Evolutionary conservation across 2,888 invertebrate species (phyloP), one percentile per base, ranked within the genome.

Genomic region (Cryptocephalus moraei): DNA sequence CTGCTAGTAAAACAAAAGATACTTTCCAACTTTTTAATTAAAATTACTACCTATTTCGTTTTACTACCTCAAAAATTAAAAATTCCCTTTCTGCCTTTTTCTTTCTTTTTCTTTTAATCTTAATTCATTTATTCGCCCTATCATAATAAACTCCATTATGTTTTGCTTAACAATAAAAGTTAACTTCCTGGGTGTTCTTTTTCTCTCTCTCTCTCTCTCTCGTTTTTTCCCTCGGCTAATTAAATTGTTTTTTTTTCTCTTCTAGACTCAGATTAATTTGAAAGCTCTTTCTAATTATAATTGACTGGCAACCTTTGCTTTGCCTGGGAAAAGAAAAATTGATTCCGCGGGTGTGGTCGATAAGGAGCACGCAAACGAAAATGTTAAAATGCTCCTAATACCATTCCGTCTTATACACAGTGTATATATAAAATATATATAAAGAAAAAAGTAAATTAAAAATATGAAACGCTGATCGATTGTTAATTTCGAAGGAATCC

Each of bases 21-120:
- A 69, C 68, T 68, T 69, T 64, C 65, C 65, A 66, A 67, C 66
- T 68, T 69, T 69, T 68, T 69, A 69, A 69, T 69, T 69, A 69
- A 68, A 68, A 68, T 68, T 67, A 68, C 67, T 66, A 66, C 65
- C 67, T 66, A 68, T 67, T 68, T 65, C 65, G 64, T 66, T 67
- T 67, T 65, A 68, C 60, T 67, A 63, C 66, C 65, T 65, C 61
- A 66, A 66, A 66, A 67, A 67, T 66, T 67, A 65, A 66, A 65
- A 65, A 65, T 64, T 64, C 64, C 51, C 59, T 59, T 62, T 55
- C 55, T 56, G 52, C 56, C 49, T 52, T 56, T 52, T 51, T 52
- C 46, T 55, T 36, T 40, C 10, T n/a, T 49, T 51, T 51, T 52
- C 55, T 57, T 56, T 55, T 57, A 58, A 58, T 59, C 60, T 55